Evolutionary conservation across 1,140 invertebrate species (phyloP).

Genomic region (Formica selysi): DNA sequence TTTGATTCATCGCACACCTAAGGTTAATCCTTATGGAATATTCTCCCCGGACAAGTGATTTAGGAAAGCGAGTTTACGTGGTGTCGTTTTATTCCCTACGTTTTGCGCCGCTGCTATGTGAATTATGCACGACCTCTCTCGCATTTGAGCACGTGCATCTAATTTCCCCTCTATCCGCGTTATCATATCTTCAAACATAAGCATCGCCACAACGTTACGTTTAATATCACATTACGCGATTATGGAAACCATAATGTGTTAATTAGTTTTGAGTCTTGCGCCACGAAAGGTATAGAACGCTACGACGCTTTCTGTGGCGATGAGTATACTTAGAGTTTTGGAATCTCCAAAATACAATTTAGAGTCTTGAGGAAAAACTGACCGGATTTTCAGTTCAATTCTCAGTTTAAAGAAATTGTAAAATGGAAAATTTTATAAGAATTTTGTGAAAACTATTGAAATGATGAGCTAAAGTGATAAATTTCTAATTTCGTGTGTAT

Average conservation of each 20-base stretch:
- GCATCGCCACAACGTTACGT: slow-evolving; percentile 19
- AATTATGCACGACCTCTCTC: slow-evolving; percentile 48
- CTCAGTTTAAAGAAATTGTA: neutral
- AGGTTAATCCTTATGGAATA: slow-evolving; percentile 38
- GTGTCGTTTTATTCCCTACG: slow-evolving; percentile 43
- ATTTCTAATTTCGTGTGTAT: too few species aligned
- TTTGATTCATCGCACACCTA: slow-evolving; percentile 49
- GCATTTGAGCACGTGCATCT: slow-evolving; percentile 38
- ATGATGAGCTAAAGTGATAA: too few species aligned
- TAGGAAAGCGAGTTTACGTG: slow-evolving; percentile 42
- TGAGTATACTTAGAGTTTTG: neutral
- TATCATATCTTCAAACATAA: slow-evolving; percentile 38
- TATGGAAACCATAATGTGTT: slow-evolving; percentile 38
- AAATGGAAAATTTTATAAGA: neutral
- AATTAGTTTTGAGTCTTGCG: slow-evolving; percentile 42
- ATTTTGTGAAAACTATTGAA: neutral
- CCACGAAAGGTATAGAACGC: neutral
- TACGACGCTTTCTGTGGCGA: neutral
- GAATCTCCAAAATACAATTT: neutral
- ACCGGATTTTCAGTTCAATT: neutral
- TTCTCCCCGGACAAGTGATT: slow-evolving; percentile 51
- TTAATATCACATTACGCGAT: slow-evolving; percentile 50
- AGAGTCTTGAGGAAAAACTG: neutral
- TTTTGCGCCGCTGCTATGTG: neutral
- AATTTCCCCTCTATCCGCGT: slow-evolving; percentile 27